phyloP scores from a whole-genome alignment of 2,888 invertebrate genomes.

The Dicyrtomina minuta region DNA sequence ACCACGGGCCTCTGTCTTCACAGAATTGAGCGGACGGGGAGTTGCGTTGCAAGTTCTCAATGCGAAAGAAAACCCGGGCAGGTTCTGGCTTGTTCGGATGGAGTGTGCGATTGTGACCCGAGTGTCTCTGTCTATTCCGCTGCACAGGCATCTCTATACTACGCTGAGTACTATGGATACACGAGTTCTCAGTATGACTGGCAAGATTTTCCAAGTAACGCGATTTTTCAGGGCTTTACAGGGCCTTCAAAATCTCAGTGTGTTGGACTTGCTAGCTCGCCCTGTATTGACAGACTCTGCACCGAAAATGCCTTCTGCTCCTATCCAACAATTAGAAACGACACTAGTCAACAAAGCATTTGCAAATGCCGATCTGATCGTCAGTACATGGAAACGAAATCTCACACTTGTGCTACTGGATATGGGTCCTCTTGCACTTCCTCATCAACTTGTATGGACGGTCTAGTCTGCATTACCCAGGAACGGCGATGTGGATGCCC shows the following conservation, averaged over 20 bases:
- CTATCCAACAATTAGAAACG: neutral
- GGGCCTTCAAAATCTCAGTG: neutral
- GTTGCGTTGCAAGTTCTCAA: neutral
- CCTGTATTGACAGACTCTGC: conserved; percentile 17
- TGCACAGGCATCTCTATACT: too few species aligned
- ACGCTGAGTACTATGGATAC: conserved; percentile 2
- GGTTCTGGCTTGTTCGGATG: neutral
- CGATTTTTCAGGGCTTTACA: conserved; percentile 1
- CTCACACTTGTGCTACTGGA: neutral
- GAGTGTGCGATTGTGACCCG: conserved; percentile 19
- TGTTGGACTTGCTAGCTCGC: conserved; percentile 14
- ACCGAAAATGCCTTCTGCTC: conserved; percentile 2
- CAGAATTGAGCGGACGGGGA: neutral
- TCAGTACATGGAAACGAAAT: neutral
- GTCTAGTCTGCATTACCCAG: conserved; percentile 3
- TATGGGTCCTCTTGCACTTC: conserved; percentile 3
- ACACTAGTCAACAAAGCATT: conserved; percentile 2
- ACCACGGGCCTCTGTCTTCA: neutral
- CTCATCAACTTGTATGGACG: conserved; percentile 3
- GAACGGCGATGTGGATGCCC: conserved; percentile 5
- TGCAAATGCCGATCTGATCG: conserved; percentile 6
- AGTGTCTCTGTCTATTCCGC: conserved; percentile 7
- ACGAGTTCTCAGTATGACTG: too few species aligned
- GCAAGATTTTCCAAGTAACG: too few species aligned
- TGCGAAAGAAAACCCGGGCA: conserved; percentile 8